These are phyloP conservation scores for Siphamia tubifer DNA, from an alignment of 2,113 vertebrate species.

Conservation along the genomic window DNA sequence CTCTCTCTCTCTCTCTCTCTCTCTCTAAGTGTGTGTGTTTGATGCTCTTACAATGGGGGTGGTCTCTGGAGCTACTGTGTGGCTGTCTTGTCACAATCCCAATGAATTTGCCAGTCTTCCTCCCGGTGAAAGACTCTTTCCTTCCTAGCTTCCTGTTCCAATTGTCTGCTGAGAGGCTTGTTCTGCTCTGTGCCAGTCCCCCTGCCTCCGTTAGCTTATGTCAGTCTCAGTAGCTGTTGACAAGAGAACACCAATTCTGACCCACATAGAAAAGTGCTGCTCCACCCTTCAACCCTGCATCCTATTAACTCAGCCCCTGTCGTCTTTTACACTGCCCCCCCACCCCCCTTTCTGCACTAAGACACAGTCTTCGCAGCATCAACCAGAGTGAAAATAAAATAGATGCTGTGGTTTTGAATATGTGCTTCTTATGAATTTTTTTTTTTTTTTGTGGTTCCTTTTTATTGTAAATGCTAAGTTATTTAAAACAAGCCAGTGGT, in stretches of 20 bases:
- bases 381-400: not conserved
- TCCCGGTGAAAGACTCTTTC: slow-evolving; percentile 71
- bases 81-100: slow-evolving; percentile 73
- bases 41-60: slow-evolving; percentile 67
- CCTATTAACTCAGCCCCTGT: not conserved
- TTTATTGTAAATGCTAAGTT: not conserved
- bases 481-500: too few relatives aligned
- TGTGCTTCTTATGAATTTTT: not conserved
- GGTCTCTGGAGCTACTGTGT: slow-evolving; percentile 71
- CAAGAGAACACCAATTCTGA: not conserved
- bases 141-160: slow-evolving; percentile 74
- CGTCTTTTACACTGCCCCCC: not conserved
- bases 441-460: not conserved
- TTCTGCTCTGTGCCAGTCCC: slow-evolving; percentile 60
- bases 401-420: not conserved
- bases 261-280: slow-evolving; percentile 4
- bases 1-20: not conserved
- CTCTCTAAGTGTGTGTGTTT: slow-evolving; percentile 39
- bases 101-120: slow-evolving; percentile 70
- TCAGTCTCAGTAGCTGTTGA: slow-evolving; percentile 40
- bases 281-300: not conserved
- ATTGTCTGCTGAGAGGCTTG: slow-evolving; percentile 64
- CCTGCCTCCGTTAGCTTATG: slow-evolving; percentile 49
- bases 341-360: not conserved
- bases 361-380: not conserved